These are phyloP conservation scores for Tichodroma muraria DNA, from an alignment of 2,113 vertebrate genomes.

Conservation along the genomic window DNA sequence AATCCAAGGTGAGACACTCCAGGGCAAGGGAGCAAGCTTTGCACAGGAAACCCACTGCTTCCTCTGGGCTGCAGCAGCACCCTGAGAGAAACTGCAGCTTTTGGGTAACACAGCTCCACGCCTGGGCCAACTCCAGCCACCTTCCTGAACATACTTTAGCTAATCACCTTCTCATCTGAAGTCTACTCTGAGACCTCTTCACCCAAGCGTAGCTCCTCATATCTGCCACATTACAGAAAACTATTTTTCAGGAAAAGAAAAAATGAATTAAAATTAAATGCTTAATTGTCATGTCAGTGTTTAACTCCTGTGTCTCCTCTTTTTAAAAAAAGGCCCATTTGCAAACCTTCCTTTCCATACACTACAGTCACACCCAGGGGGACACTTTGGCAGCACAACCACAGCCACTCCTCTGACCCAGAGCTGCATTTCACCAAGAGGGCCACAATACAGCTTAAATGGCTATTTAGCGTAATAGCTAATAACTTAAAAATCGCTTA, in stretches of 20 bases:
- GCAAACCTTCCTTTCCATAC: background rate
- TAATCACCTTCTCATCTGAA: background rate
- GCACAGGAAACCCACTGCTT: slow-evolving; percentile 56
- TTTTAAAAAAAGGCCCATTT: background rate
- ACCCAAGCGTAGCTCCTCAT: background rate
- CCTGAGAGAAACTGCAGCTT: background rate
- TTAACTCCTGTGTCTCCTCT: background rate
- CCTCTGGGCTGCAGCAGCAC: slow-evolving; percentile 31
- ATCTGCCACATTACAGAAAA: background rate
- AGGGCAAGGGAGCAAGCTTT: background rate
- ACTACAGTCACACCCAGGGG: rapidly evolving
- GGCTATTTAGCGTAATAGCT: background rate
- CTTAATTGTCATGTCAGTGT: background rate
- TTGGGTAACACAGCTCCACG: background rate
- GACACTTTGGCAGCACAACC: background rate
- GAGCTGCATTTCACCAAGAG: background rate
- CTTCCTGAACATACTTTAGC: rapidly evolving
- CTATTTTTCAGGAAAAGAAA: background rate
- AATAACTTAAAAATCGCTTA: background rate
- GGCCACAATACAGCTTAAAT: background rate
- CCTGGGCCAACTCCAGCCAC: background rate
- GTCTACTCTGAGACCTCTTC: background rate
- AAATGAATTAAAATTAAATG: rapidly evolving
- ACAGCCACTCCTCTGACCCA: no score
- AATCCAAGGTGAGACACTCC: background rate